Conservation (phyloP, 2,888 invertebrate species). For the Sinodicranocentrus sp. region DNA sequence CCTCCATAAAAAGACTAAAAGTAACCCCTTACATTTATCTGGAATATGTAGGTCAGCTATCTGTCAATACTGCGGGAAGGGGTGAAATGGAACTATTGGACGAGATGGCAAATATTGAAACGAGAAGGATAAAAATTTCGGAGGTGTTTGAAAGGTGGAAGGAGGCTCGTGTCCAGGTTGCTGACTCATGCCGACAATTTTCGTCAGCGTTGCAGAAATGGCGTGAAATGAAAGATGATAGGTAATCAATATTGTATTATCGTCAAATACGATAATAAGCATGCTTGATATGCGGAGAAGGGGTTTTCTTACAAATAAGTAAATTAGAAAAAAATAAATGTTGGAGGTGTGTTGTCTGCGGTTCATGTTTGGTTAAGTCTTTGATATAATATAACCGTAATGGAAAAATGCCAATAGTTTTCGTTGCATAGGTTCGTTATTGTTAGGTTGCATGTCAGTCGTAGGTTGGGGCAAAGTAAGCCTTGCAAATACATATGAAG, state of each 20-base stretch:
- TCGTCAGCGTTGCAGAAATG: conserved; percentile 72
- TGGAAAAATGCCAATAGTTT: too few relatives aligned
- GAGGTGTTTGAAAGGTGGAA: conserved; percentile 76
- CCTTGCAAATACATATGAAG: too few relatives aligned
- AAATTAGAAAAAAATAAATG: too few relatives aligned
- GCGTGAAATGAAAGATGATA: conserved; percentile 72
- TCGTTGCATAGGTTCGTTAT: too few relatives aligned
- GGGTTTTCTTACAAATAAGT: too few relatives aligned
- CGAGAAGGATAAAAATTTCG: conserved; percentile 72
- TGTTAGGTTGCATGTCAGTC: too few relatives aligned
- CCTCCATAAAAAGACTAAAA: neutral
- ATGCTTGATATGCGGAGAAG: neutral
- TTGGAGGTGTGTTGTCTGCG: neutral
- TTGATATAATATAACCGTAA: too few relatives aligned
- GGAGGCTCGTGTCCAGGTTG: conserved; percentile 69
- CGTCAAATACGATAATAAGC: conserved; percentile 6
- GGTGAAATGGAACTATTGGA: conserved; percentile 60
- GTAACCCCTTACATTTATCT: neutral
- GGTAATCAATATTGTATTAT: conserved; percentile 57
- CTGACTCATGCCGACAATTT: conserved; percentile 73
- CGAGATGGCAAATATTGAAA: conserved; percentile 72
- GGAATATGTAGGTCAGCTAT: conserved; percentile 53
- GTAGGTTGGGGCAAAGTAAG: too few relatives aligned
- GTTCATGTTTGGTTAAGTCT: neutral
- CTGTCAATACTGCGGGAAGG: conserved; percentile 44